Base-by-base conservation (phyloP, 1,140 invertebrate genomes). In the Papilio dardanus region DNA sequence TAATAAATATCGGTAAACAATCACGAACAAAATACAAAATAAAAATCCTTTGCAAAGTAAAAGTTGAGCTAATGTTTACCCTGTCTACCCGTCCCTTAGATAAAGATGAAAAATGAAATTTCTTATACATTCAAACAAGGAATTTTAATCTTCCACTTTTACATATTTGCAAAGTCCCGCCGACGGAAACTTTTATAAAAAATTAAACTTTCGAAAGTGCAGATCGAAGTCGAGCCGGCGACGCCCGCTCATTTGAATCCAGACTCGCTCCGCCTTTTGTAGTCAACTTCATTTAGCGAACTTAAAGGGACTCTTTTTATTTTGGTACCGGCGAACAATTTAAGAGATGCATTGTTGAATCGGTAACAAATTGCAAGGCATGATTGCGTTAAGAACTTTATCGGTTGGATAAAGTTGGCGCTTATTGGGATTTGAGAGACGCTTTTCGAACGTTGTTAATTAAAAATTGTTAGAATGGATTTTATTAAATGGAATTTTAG, bases 251-350 rank as follows among this genome's bases (percentile, higher is more conserved):
- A 88, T 92, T 93, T 89, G 87, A 91, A 92, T 92, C 91, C 89
- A 86, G 81, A 79, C 78, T 79, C 77, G 80, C 84, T 84, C 85
- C 83, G 91, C 86, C 91, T 93, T 93, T 93, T 92, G 89, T 93
- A 91, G 87, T 91, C 91, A 83, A 86, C 89, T 91, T 92, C 91
- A 92, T 93, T 93, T 92, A 90, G 86, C 84, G 87, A 91, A 92
- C 88, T 92, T 91, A 87, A 90, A 87, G 80, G 77, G 79, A 86
- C 83, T 88, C 88, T 89, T 92, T 90, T 92, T 88, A 62, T 62
- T 91, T 91, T 88, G 84, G 78, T 77, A 74, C 82, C 77, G 79
- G 83, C 84, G 84, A 86, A 85, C 84, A 87, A 90, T 85, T 92
- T 90, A 86, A 92, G 83, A 91, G 88, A 86, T 91, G 90, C 88